phyloP scores from a whole-genome alignment of 2,797 vertebrate species.

The Cheirogaleus major region DNA sequence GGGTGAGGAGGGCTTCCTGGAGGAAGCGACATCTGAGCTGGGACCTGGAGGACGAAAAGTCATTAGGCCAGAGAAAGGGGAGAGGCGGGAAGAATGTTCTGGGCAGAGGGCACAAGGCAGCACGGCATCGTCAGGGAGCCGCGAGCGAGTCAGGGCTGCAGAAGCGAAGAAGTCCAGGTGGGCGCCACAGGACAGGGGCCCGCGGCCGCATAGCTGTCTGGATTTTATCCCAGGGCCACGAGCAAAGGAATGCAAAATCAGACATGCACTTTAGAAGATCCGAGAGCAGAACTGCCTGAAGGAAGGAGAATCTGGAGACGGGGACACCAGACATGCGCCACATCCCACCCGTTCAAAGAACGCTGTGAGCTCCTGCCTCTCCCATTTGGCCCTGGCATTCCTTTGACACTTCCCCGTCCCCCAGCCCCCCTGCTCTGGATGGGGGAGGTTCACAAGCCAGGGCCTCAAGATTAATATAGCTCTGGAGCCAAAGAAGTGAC shows the following conservation, averaged over 20 bases:
- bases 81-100: not conserved
- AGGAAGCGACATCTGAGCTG: not conserved
- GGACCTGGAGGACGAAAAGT: not conserved
- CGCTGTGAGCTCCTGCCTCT: not conserved
- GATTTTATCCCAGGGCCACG: not conserved
- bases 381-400: not conserved
- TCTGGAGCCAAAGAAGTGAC: not conserved
- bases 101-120: not conserved
- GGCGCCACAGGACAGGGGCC: not conserved
- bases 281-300: not conserved
- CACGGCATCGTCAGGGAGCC: too few relatives aligned
- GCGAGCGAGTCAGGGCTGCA: fast-evolving
- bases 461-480: not conserved
- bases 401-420: not conserved
- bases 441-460: not conserved
- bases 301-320: fast-evolving
- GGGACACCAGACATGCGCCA: fast-evolving
- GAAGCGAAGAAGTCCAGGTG: not conserved
- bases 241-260: not conserved
- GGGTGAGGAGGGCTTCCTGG: not conserved
- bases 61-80: not conserved
- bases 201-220: fast-evolving
- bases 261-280: not conserved
- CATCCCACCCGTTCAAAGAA: not conserved
- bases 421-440: not conserved